phyloP scores from a whole-genome alignment of 2,888 invertebrate genomes.

The Orthosia gracilis region DNA sequence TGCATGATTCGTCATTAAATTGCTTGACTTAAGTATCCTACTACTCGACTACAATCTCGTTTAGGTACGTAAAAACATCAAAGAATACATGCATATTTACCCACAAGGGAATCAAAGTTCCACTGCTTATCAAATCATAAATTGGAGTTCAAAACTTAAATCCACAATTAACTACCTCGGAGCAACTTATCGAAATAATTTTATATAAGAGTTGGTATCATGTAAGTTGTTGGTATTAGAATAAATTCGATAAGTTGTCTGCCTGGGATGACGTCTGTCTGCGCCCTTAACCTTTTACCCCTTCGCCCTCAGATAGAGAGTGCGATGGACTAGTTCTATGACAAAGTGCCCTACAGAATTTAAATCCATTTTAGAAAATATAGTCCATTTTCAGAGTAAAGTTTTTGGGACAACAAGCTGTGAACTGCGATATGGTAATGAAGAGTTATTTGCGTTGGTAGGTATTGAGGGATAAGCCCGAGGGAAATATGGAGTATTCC shows the following conservation, averaged over 20 bases:
- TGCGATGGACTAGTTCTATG: constrained; percentile 52
- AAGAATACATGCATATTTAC: background rate
- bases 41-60: too few species aligned
- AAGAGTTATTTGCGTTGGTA: background rate
- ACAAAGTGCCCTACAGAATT: constrained; percentile 48
- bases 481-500: background rate
- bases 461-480: background rate
- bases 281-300: constrained; percentile 75
- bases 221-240: constrained; percentile 28
- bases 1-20: background rate
- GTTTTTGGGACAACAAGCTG: background rate
- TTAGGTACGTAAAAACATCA: background rate
- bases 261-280: constrained; percentile 73
- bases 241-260: constrained; percentile 61
- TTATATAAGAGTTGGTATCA: background rate
- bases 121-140: background rate
- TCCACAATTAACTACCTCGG: background rate
- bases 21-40: background rate
- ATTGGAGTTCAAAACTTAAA: constrained; percentile 10
- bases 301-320: constrained; percentile 63
- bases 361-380: constrained; percentile 15
- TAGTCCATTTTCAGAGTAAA: constrained; percentile 17
- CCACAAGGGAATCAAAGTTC: background rate
- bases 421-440: background rate
- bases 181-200: constrained; percentile 13